Evolutionary conservation across 1,140 invertebrate species (phyloP), one percentile per base, ranked within the genome.

Genomic region (Danaus plexippus): DNA sequence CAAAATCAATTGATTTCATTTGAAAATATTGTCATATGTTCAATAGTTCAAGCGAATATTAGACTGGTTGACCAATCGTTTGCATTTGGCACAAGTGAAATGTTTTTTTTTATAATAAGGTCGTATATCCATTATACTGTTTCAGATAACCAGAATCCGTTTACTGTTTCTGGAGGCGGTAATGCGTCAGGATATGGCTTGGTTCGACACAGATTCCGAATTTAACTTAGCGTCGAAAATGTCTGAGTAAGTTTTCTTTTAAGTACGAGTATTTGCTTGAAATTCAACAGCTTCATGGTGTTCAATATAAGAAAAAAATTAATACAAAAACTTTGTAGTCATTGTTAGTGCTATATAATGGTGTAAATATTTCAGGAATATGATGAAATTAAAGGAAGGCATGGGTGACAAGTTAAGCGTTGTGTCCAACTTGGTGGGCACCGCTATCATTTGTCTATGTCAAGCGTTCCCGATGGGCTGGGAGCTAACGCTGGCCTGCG

Each of bases 101-200:
- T 42, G 9, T 41, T 48, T 10, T 12, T 43, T 11, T 49, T 22
- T 32, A 9, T 18, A 46, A 13, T 55, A 22, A 11, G 42, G 13
- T 13, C 7, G 22, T 58, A 52, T 53, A 40, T 43, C 40, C 9
- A 50, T 43, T 11, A 32, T 15, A 42, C 56, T 54, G 64, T 61
- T 61, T 32, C 90, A 96, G 87, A 92, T 94, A 2, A 91, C 91
- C 12, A 87, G 92, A 63, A 92, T 96, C 46, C 88, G 94, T 42
- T 89, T 89, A 59, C 83, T 89, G 65, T 96, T 95, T 69, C 88
- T 97, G 7, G 88, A 90, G 63, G 89, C 94, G 1, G 91, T 96
- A 0, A 87, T 98, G n/a, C 89, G 94, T 22, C 96, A 98, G 79
- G 95, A 98, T 67, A 95, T 98, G 87, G 88, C 91, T n/a, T 98